phyloP scores from a whole-genome alignment of 2,888 invertebrate genomes.

The Lasioglossum villosulum region DNA sequence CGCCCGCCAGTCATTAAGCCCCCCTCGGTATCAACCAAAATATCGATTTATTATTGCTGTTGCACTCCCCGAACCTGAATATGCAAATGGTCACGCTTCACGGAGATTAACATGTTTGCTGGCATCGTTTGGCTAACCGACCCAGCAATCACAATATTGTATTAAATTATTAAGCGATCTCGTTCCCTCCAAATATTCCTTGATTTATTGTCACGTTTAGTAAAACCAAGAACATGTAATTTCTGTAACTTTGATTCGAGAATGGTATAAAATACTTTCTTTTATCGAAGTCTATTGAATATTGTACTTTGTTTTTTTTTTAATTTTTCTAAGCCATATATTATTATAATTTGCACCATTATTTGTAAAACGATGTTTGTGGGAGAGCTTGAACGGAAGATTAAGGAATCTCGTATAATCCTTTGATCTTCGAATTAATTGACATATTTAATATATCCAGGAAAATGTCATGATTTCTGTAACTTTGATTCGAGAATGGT shows the following conservation, averaged over 20 bases:
- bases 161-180: background rate
- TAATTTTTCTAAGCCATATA: background rate
- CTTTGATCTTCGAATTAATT: background rate
- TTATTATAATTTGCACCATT: background rate
- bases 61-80: slow-evolving; percentile 4
- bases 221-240: background rate
- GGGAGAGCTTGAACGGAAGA: background rate
- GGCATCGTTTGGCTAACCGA: background rate
- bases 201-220: background rate
- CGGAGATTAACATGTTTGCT: background rate
- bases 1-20: slow-evolving; percentile 31
- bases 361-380: background rate
- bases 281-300: no score
- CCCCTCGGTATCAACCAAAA: slow-evolving; percentile 21
- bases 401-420: no score
- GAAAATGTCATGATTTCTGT: background rate
- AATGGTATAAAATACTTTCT: no score
- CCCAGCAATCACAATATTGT: background rate
- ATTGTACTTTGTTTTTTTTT: no score
- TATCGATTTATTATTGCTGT: slow-evolving; percentile 16
- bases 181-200: background rate
- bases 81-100: slow-evolving; percentile 9
- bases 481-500: background rate
- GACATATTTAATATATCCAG: background rate
- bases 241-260: background rate